These are phyloP conservation scores for Gouania willdenowi DNA, from an alignment of 2,797 vertebrate genomes.

Conservation along the genomic window DNA sequence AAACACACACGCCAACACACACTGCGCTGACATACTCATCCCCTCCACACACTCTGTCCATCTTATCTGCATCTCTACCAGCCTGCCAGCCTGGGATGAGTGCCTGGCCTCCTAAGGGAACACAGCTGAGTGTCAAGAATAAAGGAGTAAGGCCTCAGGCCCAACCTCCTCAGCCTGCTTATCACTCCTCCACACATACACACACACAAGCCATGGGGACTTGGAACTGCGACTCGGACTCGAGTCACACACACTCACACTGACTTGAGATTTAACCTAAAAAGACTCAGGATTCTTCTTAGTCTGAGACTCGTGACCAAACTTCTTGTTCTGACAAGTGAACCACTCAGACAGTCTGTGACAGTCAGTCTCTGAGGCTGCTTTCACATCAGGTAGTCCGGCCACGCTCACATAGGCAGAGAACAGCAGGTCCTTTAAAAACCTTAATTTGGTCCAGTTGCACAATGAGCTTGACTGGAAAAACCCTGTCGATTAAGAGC, in stretches of 20 bases:
- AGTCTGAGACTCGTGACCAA: no score
- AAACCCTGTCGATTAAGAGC: no score
- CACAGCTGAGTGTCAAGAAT: constrained; percentile 40
- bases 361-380: no score
- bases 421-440: no score
- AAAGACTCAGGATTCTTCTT: no score
- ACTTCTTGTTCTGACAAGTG: no score
- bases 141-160: constrained; percentile 36
- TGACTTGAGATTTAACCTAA: constrained; percentile 1
- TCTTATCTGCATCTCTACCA: constrained; percentile 56
- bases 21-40: constrained; percentile 15
- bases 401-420: no score
- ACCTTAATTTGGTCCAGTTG: no score
- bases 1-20: constrained; percentile 12
- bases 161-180: constrained; percentile 29
- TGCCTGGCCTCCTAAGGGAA: constrained; percentile 44
- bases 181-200: constrained; percentile 6
- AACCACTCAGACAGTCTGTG: no score
- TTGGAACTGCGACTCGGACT: no score
- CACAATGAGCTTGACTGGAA: no score
- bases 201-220: constrained; percentile 3
- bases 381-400: no score
- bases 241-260: constrained; percentile 4
- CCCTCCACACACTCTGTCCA: constrained; percentile 29
- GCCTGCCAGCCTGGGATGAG: constrained; percentile 37